These are phyloP conservation scores for Cyphomyrus plagiostoma DNA, from an alignment of 2,113 vertebrate genomes.

Conservation along the genomic window DNA sequence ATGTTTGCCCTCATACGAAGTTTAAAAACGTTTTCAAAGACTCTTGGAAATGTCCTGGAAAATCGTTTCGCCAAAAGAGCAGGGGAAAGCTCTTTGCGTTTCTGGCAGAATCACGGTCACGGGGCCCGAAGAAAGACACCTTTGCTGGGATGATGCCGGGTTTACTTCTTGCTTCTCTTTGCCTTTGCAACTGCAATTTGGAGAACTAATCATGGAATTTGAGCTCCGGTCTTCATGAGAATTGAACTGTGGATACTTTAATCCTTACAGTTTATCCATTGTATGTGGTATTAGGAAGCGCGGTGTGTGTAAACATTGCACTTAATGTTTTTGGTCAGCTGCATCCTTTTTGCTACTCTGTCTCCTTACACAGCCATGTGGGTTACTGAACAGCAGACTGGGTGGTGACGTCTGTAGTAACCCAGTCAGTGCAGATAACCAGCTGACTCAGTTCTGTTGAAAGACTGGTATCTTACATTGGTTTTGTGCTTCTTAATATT, in stretches of 20 bases:
- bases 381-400: neutral
- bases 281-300: neutral
- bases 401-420: neutral
- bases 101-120: neutral
- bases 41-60: neutral
- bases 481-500: neutral
- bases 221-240: neutral
- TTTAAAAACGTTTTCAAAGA: neutral
- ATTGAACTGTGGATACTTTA: neutral
- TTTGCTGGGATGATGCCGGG: neutral
- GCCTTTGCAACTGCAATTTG: neutral
- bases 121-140: neutral
- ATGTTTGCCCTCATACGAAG: neutral
- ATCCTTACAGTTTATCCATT: neutral
- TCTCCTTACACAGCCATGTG: neutral
- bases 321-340: neutral
- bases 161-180: neutral
- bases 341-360: neutral
- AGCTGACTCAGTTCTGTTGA: neutral
- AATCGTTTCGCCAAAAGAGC: neutral
- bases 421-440: neutral
- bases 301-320: neutral
- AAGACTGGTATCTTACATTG: neutral
- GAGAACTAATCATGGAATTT: neutral
- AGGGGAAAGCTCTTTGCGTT: neutral